Conservation (phyloP, 1,140 invertebrate genomes). For the Oryzaephilus surinamensis region DNA sequence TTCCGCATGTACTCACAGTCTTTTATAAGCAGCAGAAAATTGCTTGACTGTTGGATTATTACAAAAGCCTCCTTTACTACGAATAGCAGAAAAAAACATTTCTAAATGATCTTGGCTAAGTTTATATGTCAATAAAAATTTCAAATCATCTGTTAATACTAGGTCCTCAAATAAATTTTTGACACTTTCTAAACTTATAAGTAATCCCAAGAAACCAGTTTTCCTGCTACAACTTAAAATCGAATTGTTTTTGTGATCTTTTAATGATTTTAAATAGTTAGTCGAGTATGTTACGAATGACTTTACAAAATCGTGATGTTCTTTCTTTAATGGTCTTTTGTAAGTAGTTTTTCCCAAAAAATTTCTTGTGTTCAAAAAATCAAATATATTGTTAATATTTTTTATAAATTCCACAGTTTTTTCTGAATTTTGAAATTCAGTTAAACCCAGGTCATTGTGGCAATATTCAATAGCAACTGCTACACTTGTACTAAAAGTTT, state of each 20-base stretch:
- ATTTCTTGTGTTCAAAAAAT: slow-evolving; percentile 23
- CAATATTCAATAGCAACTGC: slow-evolving; percentile 14
- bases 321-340: slow-evolving; percentile 1
- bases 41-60: slow-evolving; percentile 33
- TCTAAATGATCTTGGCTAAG: slow-evolving; percentile 35
- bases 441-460: slow-evolving; percentile 8
- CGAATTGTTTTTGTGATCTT: slow-evolving; percentile 4
- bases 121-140: slow-evolving; percentile 24
- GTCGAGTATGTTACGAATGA: slow-evolving; percentile 4
- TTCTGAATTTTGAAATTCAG: slow-evolving; percentile 14
- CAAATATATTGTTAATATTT: slow-evolving; percentile 23
- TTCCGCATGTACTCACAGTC: slow-evolving; percentile 22
- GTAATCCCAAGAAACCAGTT: slow-evolving; percentile 23
- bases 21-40: slow-evolving; percentile 26
- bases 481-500: slow-evolving; percentile 18
- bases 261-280: slow-evolving; percentile 1
- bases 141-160: slow-evolving; percentile 9
- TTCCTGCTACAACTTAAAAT: slow-evolving; percentile 8
- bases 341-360: slow-evolving; percentile 9
- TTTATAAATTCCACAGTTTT: slow-evolving; percentile 18
- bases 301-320: slow-evolving; percentile 11
- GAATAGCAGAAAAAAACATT: slow-evolving; percentile 32
- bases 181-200: slow-evolving; percentile 16
- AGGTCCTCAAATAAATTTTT: slow-evolving; percentile 16
- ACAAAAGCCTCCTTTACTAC: slow-evolving; percentile 29